Base-by-base conservation (phyloP, 2,113 vertebrate genomes). In the Phalacrocorax pelagicus region DNA sequence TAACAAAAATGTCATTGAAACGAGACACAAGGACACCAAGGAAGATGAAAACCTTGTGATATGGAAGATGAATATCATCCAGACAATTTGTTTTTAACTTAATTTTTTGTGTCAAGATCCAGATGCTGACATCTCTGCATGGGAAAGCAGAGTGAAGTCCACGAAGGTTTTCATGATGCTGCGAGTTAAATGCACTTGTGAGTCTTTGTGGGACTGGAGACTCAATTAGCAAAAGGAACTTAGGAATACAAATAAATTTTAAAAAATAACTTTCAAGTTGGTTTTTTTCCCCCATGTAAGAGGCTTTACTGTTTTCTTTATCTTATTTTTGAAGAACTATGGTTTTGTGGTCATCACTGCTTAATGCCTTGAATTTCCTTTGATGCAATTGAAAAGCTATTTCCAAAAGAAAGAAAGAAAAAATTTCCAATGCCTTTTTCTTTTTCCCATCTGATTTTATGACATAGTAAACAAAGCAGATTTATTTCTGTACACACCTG, bases 401-500 rank as follows among this genome's bases (percentile, higher is more conserved):
- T 92, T 81, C n/a, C 19, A 15, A 66, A 87, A 30, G 32, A 42
- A 24, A 54, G 29, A 36, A 46, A 36, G 21, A 13, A 22, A 65
- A 11, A 29, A 38, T 88, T 94, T 8, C 42, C 40, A 40, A 14
- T 65, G 52, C 6, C 2, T 52, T 72, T 71, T 44, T 47, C 3
- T 63, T 62, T 77, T 74, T 14, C 13, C n/a, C 6, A 0, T 19
- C 57, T 49, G 81, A 72, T 20, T 90, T 87, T 80, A 89, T 94
- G 92, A 65, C 66, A 27, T 16, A 61, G 42, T 81, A 96, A 97
- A 96, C 81, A 96, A 97, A 97, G 40, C 52, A 81, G 78, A 95
- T 96, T 97, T 95, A 92, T 92, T 95, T 91, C 81, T 77, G 49
- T 36, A 29, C 78, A 73, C 84, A 92, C 93, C 89, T 95, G 94